phyloP scores from a whole-genome alignment of 2,113 vertebrate genomes.

The Tonatia bakeri region DNA sequence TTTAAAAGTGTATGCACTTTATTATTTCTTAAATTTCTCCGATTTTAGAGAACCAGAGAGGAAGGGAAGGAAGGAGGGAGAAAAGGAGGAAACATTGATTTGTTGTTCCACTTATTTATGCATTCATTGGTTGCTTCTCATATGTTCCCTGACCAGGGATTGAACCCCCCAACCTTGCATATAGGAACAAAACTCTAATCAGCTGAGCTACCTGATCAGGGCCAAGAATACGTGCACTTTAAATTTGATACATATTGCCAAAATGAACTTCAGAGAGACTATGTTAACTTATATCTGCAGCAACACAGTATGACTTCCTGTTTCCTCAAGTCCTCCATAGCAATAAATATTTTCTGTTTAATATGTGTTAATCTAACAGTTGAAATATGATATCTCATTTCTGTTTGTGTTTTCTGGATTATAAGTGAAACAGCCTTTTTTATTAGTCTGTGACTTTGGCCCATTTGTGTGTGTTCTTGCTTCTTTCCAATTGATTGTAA shows the following conservation, averaged over 20 bases:
- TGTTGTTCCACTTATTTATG: too few relatives aligned
- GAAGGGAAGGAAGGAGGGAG: too few relatives aligned
- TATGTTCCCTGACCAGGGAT: too few relatives aligned
- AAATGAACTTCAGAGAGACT: background rate
- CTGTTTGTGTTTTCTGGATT: background rate
- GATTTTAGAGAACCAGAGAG: too few relatives aligned
- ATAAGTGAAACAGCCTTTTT: conserved; percentile 17
- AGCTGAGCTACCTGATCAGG: too few relatives aligned
- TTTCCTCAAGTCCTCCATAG: background rate
- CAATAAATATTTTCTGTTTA: conserved; percentile 2
- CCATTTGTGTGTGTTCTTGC: background rate
- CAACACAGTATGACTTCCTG: background rate
- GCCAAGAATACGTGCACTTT: background rate
- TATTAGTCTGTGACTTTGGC: background rate
- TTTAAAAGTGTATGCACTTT: background rate
- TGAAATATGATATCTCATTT: background rate
- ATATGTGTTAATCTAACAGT: background rate
- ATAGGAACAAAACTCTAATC: too few relatives aligned
- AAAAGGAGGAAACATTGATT: too few relatives aligned
- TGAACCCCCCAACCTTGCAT: too few relatives aligned
- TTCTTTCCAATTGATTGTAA: conserved; percentile 1
- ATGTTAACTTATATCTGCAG: background rate
- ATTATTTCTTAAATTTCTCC: background rate
- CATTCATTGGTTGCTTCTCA: too few relatives aligned
- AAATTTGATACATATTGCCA: background rate